phyloP scores from a whole-genome alignment of 2,797 vertebrate species.

The Sebastes cheni region DNA sequence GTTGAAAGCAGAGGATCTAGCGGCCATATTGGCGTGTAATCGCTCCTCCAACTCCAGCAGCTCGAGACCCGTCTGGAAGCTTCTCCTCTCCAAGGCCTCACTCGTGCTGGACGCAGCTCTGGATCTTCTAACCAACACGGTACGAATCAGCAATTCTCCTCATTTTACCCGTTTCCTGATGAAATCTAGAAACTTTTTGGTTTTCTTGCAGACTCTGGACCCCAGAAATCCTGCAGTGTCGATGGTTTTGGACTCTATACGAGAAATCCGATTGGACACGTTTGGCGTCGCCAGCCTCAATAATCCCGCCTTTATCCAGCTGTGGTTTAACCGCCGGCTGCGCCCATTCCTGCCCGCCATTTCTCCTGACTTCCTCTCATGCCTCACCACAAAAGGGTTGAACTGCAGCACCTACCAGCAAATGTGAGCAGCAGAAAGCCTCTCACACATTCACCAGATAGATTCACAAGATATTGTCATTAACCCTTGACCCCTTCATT shows the following conservation, averaged over 20 bases:
- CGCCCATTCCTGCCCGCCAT: constrained; percentile 65
- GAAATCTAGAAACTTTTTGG: neutral
- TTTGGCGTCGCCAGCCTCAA: constrained; percentile 36
- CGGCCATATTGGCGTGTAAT: constrained; percentile 57
- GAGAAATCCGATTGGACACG: constrained; percentile 62
- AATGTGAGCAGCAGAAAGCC: constrained; percentile 58
- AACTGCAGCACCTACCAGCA: constrained; percentile 71
- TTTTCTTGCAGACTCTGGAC: constrained; percentile 52
- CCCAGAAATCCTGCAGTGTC: constrained; percentile 28
- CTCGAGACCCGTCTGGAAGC: constrained; percentile 65
- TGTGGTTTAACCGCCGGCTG: constrained; percentile 73
- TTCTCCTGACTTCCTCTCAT: constrained; percentile 73
- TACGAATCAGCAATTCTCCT: constrained; percentile 11
- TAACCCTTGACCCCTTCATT: neutral
- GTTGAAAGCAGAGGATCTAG: constrained; percentile 57
- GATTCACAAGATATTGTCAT: neutral
- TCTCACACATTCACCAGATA: neutral
- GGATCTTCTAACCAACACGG: constrained; percentile 64
- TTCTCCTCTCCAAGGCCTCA: constrained; percentile 65
- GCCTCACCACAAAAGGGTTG: constrained; percentile 55
- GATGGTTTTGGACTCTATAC: constrained; percentile 67
- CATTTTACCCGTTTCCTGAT: neutral
- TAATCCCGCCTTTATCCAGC: constrained; percentile 46
- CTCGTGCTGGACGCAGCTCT: constrained; percentile 66
- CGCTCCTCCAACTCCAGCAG: constrained; percentile 9